A percentile compares a stretch with the other conserved stretches of the same genome.
phyloP scores from a whole-genome alignment of 1,140 invertebrate species.

The Drosophila mayri region DNA sequence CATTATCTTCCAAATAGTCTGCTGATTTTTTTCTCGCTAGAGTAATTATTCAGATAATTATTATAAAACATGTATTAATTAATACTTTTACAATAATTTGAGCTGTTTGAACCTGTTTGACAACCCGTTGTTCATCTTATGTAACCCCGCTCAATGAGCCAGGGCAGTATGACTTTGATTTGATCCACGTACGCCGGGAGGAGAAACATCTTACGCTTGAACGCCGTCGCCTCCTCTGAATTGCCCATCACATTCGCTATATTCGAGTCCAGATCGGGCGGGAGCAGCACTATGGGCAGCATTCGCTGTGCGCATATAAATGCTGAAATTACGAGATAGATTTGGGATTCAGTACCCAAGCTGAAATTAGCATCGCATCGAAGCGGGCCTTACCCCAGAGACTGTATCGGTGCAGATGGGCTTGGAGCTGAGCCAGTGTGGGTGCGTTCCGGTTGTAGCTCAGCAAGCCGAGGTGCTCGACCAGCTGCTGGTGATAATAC shows the following conservation, averaged over 20 bases:
- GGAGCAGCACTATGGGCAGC: slow-evolving; percentile 62
- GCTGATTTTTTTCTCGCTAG: not conserved
- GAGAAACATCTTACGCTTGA: slow-evolving; percentile 65
- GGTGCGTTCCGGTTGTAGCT: slow-evolving; percentile 60
- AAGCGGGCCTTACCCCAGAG: slow-evolving; percentile 65
- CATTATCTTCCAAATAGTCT: not conserved
- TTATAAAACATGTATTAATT: not conserved
- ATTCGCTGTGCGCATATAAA: slow-evolving; percentile 69
- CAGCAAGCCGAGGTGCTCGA: slow-evolving; percentile 53
- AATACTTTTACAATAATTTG: not conserved
- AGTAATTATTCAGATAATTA: slow-evolving; percentile 1
- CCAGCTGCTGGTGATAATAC: slow-evolving; percentile 70
- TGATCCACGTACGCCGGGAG: slow-evolving; percentile 68
- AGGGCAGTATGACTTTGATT: slow-evolving; percentile 70
- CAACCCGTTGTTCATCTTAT: slow-evolving; percentile 43
- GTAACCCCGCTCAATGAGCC: slow-evolving; percentile 62
- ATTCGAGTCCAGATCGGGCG: slow-evolving; percentile 56
- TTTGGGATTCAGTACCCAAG: slow-evolving; percentile 5
- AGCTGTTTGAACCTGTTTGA: not conserved
- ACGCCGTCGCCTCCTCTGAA: slow-evolving; percentile 54
- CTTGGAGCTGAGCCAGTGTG: slow-evolving; percentile 59
- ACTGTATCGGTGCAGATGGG: slow-evolving; percentile 55
- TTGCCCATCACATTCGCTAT: slow-evolving; percentile 67
- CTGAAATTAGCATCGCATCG: slow-evolving; percentile 1
- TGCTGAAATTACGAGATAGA: slow-evolving; percentile 38